Evolutionary conservation across 1,140 invertebrate genomes (phyloP), one percentile per base, ranked within the genome.

Genomic region (Drosophila aff.): DNA sequence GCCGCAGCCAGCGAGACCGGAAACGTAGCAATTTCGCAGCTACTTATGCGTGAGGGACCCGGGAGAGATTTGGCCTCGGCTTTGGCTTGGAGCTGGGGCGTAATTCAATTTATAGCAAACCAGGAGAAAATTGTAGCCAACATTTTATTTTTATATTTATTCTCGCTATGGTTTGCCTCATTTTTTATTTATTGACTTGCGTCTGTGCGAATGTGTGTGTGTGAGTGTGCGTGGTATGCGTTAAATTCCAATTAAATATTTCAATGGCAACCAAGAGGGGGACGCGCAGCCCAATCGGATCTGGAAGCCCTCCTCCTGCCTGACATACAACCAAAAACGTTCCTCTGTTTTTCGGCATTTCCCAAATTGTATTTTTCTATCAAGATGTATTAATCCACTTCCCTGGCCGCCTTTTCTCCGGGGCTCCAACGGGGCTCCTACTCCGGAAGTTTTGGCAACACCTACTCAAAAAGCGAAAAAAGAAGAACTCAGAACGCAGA

Each of bases 181-280:
- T 89, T 75, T 71, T 82, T 85, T 90, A 85, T 90, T 90, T 85
- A 89, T 90, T 85, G 85, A 79, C 85, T 89, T 46, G 63, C n/a
- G 36, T n/a, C 31, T 47, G 38, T 47, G 38, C 26, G 15, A 21
- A 23, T 71, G 31, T 55, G 40, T 18, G 26, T 23, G 18, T 46
- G 31, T 26, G n/a, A 11, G 40, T 49, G 59, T 40, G 71, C 77
- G 69, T 82, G 85, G 78, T 85, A 90, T 90, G 78, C 85, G 85
- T 89, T 89, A 89, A 89, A 89, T 89, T 89, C 82, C 85, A 89
- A 89, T 89, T 90, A 89, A 90, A 89, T 89, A 90, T 90, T 90
- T 90, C 85, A 85, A 85, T 90, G 67, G 69, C 74, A 74, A 71
- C n/a, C 41, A 21, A 21, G 33, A 65, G 66, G 61, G 63, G 61